Percentiles rank a stretch among this genome's conserved stretches.
phyloP scores from a whole-genome alignment of 2,888 invertebrate species.

The Dendrolimus pini region DNA sequence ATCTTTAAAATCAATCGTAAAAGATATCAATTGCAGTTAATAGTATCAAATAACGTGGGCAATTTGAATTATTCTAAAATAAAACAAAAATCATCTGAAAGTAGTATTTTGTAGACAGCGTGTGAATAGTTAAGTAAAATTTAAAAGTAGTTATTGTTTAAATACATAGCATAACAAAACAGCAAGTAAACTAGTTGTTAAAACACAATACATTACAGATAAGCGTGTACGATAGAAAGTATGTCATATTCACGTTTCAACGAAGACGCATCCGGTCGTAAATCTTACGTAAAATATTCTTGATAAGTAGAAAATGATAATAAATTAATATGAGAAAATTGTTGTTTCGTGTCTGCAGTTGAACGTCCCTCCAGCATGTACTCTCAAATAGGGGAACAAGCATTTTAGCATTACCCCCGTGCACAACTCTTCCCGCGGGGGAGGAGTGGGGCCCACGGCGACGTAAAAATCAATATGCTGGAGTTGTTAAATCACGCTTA shows the following conservation, averaged over 20 bases:
- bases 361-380: conserved; percentile 72
- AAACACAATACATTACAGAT: conserved; percentile 56
- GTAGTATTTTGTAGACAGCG: not conserved
- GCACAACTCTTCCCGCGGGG: conserved; percentile 76
- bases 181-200: conserved; percentile 46
- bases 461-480: conserved; percentile 81
- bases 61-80: too few species aligned
- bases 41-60: too few species aligned
- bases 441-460: conserved; percentile 73
- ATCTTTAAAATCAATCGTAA: too few species aligned
- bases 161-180: conserved; percentile 43
- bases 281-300: conserved; percentile 59
- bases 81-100: not conserved
- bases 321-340: conserved; percentile 37
- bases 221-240: conserved; percentile 63
- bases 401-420: conserved; percentile 78
- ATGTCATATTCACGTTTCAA: conserved; percentile 67
- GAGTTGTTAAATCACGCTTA: conserved; percentile 87
- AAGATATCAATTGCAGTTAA: too few species aligned
- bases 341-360: conserved; percentile 35
- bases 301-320: conserved; percentile 45
- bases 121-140: conserved; percentile 1
- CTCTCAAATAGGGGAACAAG: conserved; percentile 78
- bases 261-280: conserved; percentile 68
- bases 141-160: conserved; percentile 33